A percentile compares a stretch with the other conserved stretches of the same genome.
These are phyloP conservation scores for Passer montanus DNA, from an alignment of 2,113 vertebrate species.

Conservation along the genomic window DNA sequence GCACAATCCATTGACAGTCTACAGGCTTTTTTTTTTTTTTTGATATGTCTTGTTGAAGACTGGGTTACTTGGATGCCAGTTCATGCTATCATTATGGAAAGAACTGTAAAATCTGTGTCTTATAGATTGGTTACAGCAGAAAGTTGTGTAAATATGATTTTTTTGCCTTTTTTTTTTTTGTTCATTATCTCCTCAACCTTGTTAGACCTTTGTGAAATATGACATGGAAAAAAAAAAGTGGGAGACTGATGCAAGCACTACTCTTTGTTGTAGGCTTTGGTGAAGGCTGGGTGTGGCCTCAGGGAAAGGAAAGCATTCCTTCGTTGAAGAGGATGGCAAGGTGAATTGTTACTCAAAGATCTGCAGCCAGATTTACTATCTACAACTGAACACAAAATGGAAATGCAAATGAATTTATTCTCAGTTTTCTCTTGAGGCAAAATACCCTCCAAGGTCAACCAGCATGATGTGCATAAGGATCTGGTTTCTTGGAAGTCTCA, in stretches of 20 bases:
- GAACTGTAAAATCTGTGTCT: not conserved
- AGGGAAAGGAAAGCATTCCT: fast-evolving
- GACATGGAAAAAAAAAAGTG: not conserved
- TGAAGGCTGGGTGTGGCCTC: not conserved
- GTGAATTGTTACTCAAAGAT: not conserved
- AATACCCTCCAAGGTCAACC: not conserved
- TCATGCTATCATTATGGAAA: not conserved
- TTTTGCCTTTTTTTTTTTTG: too few relatives aligned
- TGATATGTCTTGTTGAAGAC: not conserved
- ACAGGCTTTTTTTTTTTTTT: not conserved
- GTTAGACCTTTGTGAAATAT: not conserved
- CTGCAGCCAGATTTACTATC: not conserved
- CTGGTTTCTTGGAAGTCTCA: not conserved
- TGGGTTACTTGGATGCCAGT: not conserved
- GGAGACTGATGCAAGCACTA: not conserved
- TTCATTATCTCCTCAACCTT: not conserved
- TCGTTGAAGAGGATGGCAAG: not conserved
- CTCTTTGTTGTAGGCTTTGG: not conserved
- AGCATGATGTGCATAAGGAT: not conserved
- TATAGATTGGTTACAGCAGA: not conserved
- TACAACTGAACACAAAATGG: not conserved
- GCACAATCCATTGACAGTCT: not conserved
- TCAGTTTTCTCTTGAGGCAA: not conserved
- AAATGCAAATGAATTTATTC: not conserved
- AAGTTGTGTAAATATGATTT: not conserved